These are phyloP conservation scores for Cordilura impudica DNA, from an alignment of 2,888 invertebrate genomes.

Conservation along the genomic window DNA sequence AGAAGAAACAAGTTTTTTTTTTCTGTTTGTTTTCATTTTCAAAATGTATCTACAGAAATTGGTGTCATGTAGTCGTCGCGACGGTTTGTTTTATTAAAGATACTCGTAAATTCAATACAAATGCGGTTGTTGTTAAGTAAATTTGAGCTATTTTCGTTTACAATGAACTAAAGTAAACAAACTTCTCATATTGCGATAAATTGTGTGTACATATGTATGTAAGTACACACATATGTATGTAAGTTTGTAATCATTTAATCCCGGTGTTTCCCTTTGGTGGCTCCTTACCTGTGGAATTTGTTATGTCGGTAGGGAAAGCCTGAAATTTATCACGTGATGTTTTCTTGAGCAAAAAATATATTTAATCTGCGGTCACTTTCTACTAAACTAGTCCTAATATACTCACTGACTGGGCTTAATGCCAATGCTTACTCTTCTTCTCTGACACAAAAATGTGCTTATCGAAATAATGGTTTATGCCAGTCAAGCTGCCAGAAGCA, in stretches of 20 bases:
- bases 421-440: too few relatives aligned
- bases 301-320: background rate
- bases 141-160: background rate
- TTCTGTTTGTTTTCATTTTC: background rate
- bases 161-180: background rate
- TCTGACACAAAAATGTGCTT: too few relatives aligned
- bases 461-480: too few relatives aligned
- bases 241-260: background rate
- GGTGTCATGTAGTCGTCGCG: background rate
- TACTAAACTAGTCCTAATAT: too few relatives aligned
- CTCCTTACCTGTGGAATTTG: background rate
- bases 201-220: too few relatives aligned
- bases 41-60: background rate
- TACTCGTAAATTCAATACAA: background rate
- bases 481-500: too few relatives aligned
- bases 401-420: too few relatives aligned
- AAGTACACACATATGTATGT: too few relatives aligned
- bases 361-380: too few relatives aligned
- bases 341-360: too few relatives aligned
- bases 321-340: too few relatives aligned
- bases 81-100: background rate
- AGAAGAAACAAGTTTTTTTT: conserved; percentile 28
- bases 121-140: background rate
- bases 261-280: background rate
- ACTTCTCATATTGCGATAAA: too few relatives aligned